A percentile compares a stretch with the other conserved stretches of the same genome.
These are phyloP conservation scores for Uloborus diversus DNA, from an alignment of 1,140 invertebrate species.

Conservation along the genomic window DNA sequence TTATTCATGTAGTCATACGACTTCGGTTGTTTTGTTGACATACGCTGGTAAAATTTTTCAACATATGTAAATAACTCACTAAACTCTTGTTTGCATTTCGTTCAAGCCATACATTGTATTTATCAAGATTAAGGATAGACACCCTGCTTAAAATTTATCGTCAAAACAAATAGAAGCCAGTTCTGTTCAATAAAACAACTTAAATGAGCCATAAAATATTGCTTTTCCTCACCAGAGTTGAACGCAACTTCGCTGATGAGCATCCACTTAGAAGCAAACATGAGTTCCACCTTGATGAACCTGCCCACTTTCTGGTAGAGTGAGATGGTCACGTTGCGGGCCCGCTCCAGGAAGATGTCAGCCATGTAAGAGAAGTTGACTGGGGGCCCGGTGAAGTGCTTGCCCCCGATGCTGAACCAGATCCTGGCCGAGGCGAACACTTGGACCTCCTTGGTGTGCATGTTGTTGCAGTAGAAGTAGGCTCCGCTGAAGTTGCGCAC, in stretches of 20 bases:
- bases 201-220: not conserved
- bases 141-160: no score
- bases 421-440: constrained; percentile 81
- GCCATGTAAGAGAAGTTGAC: constrained; percentile 75
- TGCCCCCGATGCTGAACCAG: constrained; percentile 81
- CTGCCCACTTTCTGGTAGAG: constrained; percentile 83
- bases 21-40: no score
- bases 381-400: constrained; percentile 68
- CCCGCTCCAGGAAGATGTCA: constrained; percentile 83
- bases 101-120: no score
- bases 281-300: constrained; percentile 81
- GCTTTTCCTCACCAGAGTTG: constrained; percentile 80
- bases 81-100: no score
- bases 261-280: constrained; percentile 86
- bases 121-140: no score
- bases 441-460: constrained; percentile 74
- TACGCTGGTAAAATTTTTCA: no score
- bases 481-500: constrained; percentile 86
- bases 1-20: no score
- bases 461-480: constrained; percentile 81
- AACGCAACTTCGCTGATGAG: constrained; percentile 88
- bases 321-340: constrained; percentile 83
- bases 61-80: no score
- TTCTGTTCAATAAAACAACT: not conserved
- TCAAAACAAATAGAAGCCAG: not conserved